Conservation (phyloP, 2,113 vertebrate species). For the Phrynocephalus versicolor region DNA sequence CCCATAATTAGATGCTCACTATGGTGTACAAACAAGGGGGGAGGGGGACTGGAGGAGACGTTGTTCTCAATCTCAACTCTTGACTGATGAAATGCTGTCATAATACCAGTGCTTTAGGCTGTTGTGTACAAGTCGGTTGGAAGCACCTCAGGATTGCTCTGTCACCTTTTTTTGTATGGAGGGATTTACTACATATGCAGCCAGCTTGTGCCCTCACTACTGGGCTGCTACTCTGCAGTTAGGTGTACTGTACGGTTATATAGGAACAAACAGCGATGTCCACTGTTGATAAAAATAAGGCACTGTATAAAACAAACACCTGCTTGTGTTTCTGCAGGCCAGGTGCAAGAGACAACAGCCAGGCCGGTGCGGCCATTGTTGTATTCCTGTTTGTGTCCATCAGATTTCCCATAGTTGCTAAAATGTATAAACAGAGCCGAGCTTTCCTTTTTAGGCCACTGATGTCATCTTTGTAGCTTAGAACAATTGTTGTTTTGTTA, state of each 20-base stretch:
- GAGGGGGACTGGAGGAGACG: neutral
- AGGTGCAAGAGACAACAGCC: neutral
- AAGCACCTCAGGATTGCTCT: accelerated
- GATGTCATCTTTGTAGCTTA: neutral
- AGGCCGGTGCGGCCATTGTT: neutral
- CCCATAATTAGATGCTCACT: neutral
- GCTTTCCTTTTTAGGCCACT: neutral
- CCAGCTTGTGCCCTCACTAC: neutral
- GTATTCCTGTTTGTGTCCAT: neutral
- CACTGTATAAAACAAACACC: too few relatives aligned
- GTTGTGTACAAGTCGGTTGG: accelerated
- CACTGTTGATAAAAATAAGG: neutral
- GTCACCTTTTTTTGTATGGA: neutral
- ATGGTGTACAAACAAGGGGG: neutral
- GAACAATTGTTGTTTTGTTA: neutral
- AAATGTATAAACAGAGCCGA: neutral
- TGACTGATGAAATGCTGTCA: accelerated
- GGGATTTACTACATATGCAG: neutral
- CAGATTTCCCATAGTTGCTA: neutral
- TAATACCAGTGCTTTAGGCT: neutral
- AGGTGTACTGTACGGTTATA: neutral
- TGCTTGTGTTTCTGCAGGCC: neutral
- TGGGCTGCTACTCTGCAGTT: neutral
- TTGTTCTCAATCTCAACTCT: neutral
- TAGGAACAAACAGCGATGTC: neutral